Conservation (phyloP, 1,140 invertebrate genomes). For the Diprion similis region DNA sequence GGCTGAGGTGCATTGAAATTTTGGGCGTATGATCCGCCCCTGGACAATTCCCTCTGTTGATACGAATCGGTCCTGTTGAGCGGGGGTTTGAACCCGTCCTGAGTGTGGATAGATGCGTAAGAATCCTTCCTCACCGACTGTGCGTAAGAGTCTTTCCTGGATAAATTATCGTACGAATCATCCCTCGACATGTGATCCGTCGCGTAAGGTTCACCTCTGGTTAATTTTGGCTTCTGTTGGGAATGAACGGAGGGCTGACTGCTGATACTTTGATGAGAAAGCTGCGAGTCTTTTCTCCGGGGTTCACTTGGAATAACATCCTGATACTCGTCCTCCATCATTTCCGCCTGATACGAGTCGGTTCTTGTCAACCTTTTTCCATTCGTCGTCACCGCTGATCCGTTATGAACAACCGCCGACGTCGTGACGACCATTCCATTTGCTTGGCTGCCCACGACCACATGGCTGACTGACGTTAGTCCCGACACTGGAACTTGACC, state of each 20-base stretch:
- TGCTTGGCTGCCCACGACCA: conserved; percentile 42
- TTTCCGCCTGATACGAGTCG: conserved; percentile 52
- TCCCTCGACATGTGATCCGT: conserved; percentile 52
- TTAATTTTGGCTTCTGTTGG: conserved; percentile 52
- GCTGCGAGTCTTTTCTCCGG: conserved; percentile 53
- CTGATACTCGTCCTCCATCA: conserved; percentile 44
- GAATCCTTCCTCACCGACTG: conserved; percentile 46
- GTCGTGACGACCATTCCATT: conserved; percentile 49
- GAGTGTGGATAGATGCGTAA: conserved; percentile 44
- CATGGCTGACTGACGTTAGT: conserved; percentile 37
- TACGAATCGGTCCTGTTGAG: conserved; percentile 48
- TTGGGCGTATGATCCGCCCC: conserved; percentile 49
- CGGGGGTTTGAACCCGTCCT: conserved; percentile 44
- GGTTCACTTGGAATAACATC: conserved; percentile 47
- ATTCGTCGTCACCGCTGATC: conserved; percentile 40
- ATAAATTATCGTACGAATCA: conserved; percentile 27
- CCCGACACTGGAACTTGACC: conserved; percentile 28
- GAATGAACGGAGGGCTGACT: conserved; percentile 39
- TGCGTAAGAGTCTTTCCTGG: conserved; percentile 38
- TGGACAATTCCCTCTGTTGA: conserved; percentile 46
- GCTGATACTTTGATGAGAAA: conserved; percentile 48
- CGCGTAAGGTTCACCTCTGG: conserved; percentile 49
- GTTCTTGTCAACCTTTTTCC: conserved; percentile 49
- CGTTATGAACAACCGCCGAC: conserved; percentile 50
- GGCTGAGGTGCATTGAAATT: conserved; percentile 54